A percentile compares a stretch with the other conserved stretches of the same genome.
Conservation (phyloP, 2,888 invertebrate species). For the Phalera bucephala region DNA sequence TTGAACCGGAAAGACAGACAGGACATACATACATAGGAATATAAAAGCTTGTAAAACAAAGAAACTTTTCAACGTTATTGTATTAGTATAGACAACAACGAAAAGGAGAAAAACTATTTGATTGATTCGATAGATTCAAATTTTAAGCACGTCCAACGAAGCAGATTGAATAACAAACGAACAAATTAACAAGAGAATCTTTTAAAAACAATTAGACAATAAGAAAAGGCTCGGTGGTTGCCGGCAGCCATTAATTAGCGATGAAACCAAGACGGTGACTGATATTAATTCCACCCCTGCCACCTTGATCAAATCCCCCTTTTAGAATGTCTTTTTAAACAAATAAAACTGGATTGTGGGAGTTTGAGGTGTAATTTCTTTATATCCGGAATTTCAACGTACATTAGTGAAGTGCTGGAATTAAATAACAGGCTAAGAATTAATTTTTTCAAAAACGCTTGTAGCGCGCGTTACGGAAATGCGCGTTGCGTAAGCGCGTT, state of each 20-base stretch:
- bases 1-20: too few species aligned
- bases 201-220: constrained; percentile 73
- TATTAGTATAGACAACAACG: too few species aligned
- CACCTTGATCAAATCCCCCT: constrained; percentile 14
- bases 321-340: constrained; percentile 56
- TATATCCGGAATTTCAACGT: constrained; percentile 1
- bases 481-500: too few species aligned
- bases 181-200: constrained; percentile 47
- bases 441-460: too few species aligned
- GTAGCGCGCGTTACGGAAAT: too few species aligned
- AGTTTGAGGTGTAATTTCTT: constrained; percentile 10
- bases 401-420: too few species aligned
- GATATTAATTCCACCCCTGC: constrained; percentile 38
- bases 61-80: too few species aligned
- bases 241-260: constrained; percentile 66
- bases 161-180: constrained; percentile 14
- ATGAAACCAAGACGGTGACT: constrained; percentile 34
- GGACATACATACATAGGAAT: too few species aligned
- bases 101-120: too few species aligned
- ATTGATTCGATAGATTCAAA: too few species aligned
- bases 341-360: constrained; percentile 60
- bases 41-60: too few species aligned
- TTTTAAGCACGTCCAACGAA: too few species aligned
- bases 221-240: constrained; percentile 51
- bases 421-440: constrained; percentile 2